phyloP scores from a whole-genome alignment of 2,888 invertebrate species.

The Drosophila dives region DNA sequence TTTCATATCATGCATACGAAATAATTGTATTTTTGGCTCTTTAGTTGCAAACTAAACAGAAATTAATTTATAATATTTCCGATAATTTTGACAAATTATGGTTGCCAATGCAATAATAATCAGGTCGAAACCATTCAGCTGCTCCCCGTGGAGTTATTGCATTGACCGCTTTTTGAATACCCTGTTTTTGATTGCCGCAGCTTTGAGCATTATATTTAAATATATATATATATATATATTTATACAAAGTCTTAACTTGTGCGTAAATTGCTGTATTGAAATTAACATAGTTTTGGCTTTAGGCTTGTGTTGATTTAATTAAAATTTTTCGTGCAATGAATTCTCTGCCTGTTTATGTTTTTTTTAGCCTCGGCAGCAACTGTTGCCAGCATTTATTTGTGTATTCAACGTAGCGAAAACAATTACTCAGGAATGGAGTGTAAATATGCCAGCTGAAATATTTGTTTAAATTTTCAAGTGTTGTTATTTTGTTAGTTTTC shows the following conservation, averaged over 20 bases:
- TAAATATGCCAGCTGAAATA: slow-evolving; percentile 75
- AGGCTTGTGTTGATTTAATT: background rate
- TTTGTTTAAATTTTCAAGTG: slow-evolving; percentile 60
- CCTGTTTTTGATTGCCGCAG: background rate
- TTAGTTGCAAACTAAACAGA: slow-evolving; percentile 25
- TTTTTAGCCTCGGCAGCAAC: slow-evolving; percentile 33
- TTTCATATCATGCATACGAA: slow-evolving; percentile 60
- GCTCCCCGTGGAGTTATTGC: slow-evolving; percentile 13
- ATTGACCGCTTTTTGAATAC: slow-evolving; percentile 12
- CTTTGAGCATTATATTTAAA: background rate
- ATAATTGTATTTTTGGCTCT: slow-evolving; percentile 15
- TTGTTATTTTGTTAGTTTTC: slow-evolving; percentile 48
- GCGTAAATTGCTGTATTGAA: background rate
- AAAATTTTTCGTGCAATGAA: background rate
- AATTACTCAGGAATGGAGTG: slow-evolving; percentile 72
- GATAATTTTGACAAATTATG: slow-evolving; percentile 79
- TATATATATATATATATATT: background rate
- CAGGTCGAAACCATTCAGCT: slow-evolving; percentile 2
- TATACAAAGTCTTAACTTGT: background rate
- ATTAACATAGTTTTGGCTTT: background rate
- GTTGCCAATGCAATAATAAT: slow-evolving; percentile 57
- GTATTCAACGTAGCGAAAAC: slow-evolving; percentile 67
- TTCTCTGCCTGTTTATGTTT: background rate
- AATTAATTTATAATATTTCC: slow-evolving; percentile 72
- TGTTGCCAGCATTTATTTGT: slow-evolving; percentile 66